phyloP scores from a whole-genome alignment of 1,140 invertebrate genomes.

The Pogonognathellus flavescens region DNA sequence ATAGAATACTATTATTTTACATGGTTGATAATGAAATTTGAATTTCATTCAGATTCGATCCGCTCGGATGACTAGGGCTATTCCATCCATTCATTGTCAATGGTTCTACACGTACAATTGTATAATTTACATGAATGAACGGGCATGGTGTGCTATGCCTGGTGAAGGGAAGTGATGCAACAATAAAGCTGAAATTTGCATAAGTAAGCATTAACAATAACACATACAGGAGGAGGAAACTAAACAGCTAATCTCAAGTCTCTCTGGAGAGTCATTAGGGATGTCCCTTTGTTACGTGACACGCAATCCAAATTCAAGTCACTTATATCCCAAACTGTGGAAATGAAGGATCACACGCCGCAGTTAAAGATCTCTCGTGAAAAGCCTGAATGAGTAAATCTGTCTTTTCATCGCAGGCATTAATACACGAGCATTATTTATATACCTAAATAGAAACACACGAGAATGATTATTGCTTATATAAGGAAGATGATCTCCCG shows the following conservation, averaged over 20 bases:
- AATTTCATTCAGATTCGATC: conserved; percentile 40
- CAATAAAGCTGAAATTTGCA: neutral
- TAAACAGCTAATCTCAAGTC: neutral
- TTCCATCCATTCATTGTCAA: neutral
- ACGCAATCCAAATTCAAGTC: too few species aligned
- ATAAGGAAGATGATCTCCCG: too few species aligned
- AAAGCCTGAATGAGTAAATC: neutral
- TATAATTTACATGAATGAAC: neutral
- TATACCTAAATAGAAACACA: too few species aligned
- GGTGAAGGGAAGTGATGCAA: too few species aligned
- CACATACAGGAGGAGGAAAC: neutral
- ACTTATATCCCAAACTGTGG: too few species aligned
- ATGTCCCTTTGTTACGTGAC: conserved; percentile 32
- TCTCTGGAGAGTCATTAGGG: neutral
- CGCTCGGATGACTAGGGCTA: neutral
- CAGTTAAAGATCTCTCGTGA: too few species aligned
- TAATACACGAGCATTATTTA: too few species aligned
- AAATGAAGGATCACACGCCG: too few species aligned
- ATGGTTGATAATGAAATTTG: neutral
- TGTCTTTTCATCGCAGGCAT: too few species aligned
- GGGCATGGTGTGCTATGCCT: neutral
- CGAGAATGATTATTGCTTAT: too few species aligned
- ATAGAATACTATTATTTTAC: conserved; percentile 4
- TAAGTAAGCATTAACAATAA: neutral
- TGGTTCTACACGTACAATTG: neutral